Evolutionary conservation across 2,888 invertebrate species (phyloP), one percentile per base, ranked within the genome.

Genomic region (Gymnocheta viridis): DNA sequence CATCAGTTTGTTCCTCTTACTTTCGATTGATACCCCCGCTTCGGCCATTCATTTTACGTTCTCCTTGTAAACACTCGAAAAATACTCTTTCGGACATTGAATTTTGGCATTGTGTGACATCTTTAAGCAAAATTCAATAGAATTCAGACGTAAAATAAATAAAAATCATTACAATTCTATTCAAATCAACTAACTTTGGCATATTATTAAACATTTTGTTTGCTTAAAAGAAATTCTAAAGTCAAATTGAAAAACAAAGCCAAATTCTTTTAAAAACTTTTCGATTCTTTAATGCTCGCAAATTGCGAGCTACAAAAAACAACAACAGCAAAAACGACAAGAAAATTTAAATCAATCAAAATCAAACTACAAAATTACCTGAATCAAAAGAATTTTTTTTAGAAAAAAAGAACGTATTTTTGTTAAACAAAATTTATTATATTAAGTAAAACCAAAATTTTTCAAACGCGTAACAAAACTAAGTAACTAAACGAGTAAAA

Each of bases 281-380:
- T 85, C 54, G 69, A 81, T 54, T 19, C 19, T 27, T 78, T 73
- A 22, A 44, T 12, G 66, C 74, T 76, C 35, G 17, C 9, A 12
- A 32, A 44, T 29, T 24, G 60, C 58, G 47, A 41, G 47, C 51
- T 62, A 29, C 35, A 35, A 73, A 60, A 69, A 58, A 17, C 56
- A 73, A 54, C 47, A 27, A 27, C 14, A 24, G 22, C 19, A 44
- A 44, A 70, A 47, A 32, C 17, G 5, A 56, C 32, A 17, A 38
- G 56, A 56, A 69, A 67, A 70, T 64, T 72, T 19, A 32, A 81
- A 67, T 69, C 74, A 81, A 69, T 69, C 60, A 80, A 85, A 82
- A 86, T 88, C 73, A 85, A 88, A 90, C 90, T 91, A 90, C 91
- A 89, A 90, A 90, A 90, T 91, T 91, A 91, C 90, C 91, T 90